Evolutionary conservation across 2,113 vertebrate genomes (phyloP), one percentile per base, ranked within the genome.

Genomic region (Nestor notabilis): DNA sequence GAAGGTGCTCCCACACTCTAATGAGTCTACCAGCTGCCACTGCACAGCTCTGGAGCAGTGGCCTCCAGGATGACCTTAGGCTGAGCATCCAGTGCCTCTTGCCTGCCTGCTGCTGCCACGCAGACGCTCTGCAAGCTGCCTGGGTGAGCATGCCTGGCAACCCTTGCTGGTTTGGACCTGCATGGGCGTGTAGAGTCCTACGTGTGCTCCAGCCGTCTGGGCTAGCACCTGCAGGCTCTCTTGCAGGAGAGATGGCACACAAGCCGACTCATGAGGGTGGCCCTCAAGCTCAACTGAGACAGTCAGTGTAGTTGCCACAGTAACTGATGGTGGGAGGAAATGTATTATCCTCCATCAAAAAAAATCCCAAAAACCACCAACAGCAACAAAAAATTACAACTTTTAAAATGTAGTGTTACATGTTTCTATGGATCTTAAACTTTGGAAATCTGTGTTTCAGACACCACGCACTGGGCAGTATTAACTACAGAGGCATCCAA

Each of bases 391-490:
- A 58, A 24, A 24, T 16, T 35, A 15, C 29, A 55, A 35, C 39
- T 91, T 87, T 78, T 60, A 46, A 90, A 65, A 74, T 21, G 16
- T 18, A 27, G 20, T 43, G 29, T 43, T 43, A 3, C 3, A 7
- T 64, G 24, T 33, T 77, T 83, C 37, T 44, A 0, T 39, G 55
- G 47, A 39, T 61, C 44, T 80, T 69, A 37, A 65, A 12, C 50
- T 74, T 33, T 53, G 35, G 63, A 63, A 50, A 39, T 78, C 31
- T 77, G 77, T 66, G 35, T n/a, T 39, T 52, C 43, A 37, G 55
- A 47, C 7, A 33, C 14, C 9, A 3, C 23, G 11, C 16, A 9
- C n/a, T 31, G 24, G 12, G 7, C 0, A 0, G 3, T 61, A 46
- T 20, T 20, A 83, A 44, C 19, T n/a, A 3, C 3, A 61, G 65